Evolutionary conservation across 2,113 vertebrate genomes (phyloP).

Genomic region (Nematolebias whitei): DNA sequence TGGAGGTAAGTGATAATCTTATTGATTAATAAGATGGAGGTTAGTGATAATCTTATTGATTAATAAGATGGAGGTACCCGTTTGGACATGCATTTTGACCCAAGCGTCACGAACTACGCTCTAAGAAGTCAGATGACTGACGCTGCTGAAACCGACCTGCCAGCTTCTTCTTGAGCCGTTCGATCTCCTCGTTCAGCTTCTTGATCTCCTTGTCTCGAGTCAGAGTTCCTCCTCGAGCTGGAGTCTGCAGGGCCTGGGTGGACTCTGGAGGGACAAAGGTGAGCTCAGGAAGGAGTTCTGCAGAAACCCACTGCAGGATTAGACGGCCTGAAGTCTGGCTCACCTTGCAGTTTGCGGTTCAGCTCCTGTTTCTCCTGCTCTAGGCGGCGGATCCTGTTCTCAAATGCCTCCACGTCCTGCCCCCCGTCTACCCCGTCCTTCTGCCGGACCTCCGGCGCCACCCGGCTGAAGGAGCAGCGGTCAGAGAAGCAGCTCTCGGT

Average conservation of each 20-base stretch:
- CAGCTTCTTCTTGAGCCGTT: conserved; percentile 91
- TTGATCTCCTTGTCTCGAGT: conserved; percentile 92
- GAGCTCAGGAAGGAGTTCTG: neutral
- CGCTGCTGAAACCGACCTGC: no score
- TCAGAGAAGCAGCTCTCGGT: conserved; percentile 94
- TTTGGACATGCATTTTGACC: no score
- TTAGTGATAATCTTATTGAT: no score
- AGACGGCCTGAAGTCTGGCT: neutral
- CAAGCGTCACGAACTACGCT: no score
- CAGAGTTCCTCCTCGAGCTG: conserved; percentile 82
- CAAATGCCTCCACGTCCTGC: conserved; percentile 88
- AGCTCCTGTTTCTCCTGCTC: conserved; percentile 96
- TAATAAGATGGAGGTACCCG: no score
- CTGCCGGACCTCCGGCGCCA: conserved; percentile 57
- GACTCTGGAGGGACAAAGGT: conserved; percentile 80
- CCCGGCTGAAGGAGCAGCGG: conserved; percentile 78
- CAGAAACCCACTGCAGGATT: neutral
- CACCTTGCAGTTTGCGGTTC: conserved; percentile 91
- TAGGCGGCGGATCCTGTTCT: conserved; percentile 88
- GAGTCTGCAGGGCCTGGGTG: conserved; percentile 86
- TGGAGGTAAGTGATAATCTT: no score
- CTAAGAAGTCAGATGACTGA: no score
- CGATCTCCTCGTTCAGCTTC: conserved; percentile 95
- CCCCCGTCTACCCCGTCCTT: conserved; percentile 73
- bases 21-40: no score